These are phyloP conservation scores for Pocota personata DNA, from an alignment of 2,888 invertebrate species.

Conservation along the genomic window DNA sequence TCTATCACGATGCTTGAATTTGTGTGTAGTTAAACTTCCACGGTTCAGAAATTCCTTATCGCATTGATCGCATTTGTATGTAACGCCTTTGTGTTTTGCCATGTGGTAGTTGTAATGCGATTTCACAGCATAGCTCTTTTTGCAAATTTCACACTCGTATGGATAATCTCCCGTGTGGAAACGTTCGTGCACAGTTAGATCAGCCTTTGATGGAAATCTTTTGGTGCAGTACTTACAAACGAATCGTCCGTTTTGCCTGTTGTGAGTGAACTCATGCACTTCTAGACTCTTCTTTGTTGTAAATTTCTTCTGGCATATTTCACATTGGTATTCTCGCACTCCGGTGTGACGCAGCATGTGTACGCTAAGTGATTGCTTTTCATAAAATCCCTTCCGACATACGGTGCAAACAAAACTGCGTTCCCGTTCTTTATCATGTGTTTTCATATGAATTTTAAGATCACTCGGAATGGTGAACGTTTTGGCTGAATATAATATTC, in stretches of 20 bases:
- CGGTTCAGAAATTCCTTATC: slow-evolving; percentile 65
- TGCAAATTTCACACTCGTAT: slow-evolving; percentile 54
- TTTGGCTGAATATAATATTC: slow-evolving; percentile 41
- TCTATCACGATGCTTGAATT: slow-evolving; percentile 48
- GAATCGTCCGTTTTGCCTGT: slow-evolving; percentile 54
- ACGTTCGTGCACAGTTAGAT: slow-evolving; percentile 65
- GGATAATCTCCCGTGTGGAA: slow-evolving; percentile 72
- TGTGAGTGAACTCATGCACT: slow-evolving; percentile 60
- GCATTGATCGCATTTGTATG: slow-evolving; percentile 64
- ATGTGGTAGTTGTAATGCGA: slow-evolving; percentile 69
- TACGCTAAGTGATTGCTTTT: slow-evolving; percentile 59
- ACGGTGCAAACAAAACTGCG: slow-evolving; percentile 33
- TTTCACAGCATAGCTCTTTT: slow-evolving; percentile 66
- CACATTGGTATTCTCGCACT: slow-evolving; percentile 42
- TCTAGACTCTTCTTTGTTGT: slow-evolving; percentile 57
- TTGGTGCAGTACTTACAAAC: slow-evolving; percentile 56
- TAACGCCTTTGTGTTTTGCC: slow-evolving; percentile 67
- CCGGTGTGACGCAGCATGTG: slow-evolving; percentile 56
- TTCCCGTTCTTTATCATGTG: slow-evolving; percentile 40
- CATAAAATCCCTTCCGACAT: slow-evolving; percentile 62
- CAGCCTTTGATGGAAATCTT: slow-evolving; percentile 61
- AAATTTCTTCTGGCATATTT: slow-evolving; percentile 54
- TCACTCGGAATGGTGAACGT: slow-evolving; percentile 45
- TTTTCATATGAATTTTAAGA: slow-evolving; percentile 61
- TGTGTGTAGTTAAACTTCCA: slow-evolving; percentile 55